A percentile compares a stretch with the other conserved stretches of the same genome.
Conservation (phyloP, 1,140 invertebrate genomes). For the Rhagoletis zephyria region DNA sequence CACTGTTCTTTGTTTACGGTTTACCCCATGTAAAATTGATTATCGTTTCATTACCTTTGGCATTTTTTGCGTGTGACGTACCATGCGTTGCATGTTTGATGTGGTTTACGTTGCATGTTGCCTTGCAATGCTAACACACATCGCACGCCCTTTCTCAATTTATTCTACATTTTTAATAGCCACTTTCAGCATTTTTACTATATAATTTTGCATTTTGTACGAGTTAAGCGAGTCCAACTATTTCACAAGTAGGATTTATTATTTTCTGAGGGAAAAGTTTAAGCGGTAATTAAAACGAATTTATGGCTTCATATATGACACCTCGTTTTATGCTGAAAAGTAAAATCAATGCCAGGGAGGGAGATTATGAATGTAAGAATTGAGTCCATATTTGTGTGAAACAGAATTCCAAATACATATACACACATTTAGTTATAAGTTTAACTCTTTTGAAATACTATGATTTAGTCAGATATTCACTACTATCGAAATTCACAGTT, state of each 20-base stretch:
- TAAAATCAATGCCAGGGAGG: no score
- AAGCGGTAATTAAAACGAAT: not conserved
- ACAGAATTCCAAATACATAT: no score
- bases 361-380: no score
- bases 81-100: slow-evolving; percentile 22
- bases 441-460: no score
- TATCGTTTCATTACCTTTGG: not conserved
- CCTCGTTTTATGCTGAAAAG: not conserved
- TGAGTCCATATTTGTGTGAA: no score
- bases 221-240: slow-evolving; percentile 4
- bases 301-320: not conserved
- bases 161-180: slow-evolving; percentile 30
- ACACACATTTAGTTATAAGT: no score
- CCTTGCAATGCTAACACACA: not conserved
- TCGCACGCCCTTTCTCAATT: not conserved
- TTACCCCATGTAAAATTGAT: not conserved
- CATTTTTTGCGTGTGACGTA: not conserved
- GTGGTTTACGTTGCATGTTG: slow-evolving; percentile 8
- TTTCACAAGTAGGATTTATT: slow-evolving; percentile 2
- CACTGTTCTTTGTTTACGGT: not conserved
- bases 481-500: no score
- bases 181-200: slow-evolving; percentile 1
- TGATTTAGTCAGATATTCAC: no score
- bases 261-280: slow-evolving; percentile 9
- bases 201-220: slow-evolving; percentile 33